Evolutionary conservation across 1,140 invertebrate species (phyloP).

Genomic region (Bactericera cockerelli): DNA sequence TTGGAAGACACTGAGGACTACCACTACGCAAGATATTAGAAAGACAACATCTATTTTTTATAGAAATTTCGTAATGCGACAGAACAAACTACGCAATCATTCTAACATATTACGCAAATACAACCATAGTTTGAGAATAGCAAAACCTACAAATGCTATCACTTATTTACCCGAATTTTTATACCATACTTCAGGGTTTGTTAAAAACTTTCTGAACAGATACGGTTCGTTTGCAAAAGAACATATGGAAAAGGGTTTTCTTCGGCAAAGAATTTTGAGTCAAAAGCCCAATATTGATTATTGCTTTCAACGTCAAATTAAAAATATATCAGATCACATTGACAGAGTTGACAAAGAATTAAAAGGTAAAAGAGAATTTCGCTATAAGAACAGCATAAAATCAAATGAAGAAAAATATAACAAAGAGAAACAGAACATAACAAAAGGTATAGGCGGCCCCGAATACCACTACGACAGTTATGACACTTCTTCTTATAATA

Average conservation of each 20-base stretch:
- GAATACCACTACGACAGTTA: too few species aligned
- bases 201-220: not conserved
- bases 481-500: too few species aligned
- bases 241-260: constrained; percentile 4
- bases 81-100: not conserved
- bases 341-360: not conserved
- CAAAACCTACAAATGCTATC: not conserved
- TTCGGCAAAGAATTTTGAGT: not conserved
- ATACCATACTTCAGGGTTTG: not conserved
- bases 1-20: not conserved
- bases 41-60: not conserved
- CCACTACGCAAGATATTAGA: not conserved
- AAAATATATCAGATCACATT: not conserved
- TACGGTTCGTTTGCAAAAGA: not conserved
- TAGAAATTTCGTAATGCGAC: not conserved
- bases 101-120: not conserved
- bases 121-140: not conserved
- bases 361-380: too few species aligned
- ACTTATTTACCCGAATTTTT: not conserved
- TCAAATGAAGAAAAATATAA: too few species aligned
- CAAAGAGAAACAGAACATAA: too few species aligned
- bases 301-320: not conserved
- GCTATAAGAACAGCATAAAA: too few species aligned
- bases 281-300: not conserved
- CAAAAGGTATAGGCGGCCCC: too few species aligned